phyloP scores from a whole-genome alignment of 2,888 invertebrate genomes.

The Tillus elongatus region DNA sequence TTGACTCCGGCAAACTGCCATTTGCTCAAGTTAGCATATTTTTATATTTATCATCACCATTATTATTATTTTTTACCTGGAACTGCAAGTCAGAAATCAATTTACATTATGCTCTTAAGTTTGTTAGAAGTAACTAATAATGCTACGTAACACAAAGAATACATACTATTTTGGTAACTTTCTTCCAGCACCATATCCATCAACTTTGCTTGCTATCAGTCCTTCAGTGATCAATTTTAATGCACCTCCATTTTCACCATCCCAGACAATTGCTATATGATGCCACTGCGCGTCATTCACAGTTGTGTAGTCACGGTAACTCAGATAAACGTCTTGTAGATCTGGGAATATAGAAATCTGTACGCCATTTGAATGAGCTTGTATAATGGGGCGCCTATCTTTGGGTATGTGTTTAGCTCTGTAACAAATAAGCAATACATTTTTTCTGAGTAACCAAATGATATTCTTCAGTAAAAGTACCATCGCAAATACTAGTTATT shows the following conservation, averaged over 20 bases:
- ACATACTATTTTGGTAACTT: slow-evolving; percentile 74
- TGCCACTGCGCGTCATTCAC: slow-evolving; percentile 97
- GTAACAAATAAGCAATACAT: slow-evolving; percentile 32
- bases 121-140: slow-evolving; percentile 1
- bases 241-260: slow-evolving; percentile 75
- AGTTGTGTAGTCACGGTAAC: slow-evolving; percentile 84
- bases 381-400: slow-evolving; percentile 71
- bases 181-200: slow-evolving; percentile 78
- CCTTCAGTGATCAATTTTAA: slow-evolving; percentile 91
- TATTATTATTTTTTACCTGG: no score
- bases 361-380: slow-evolving; percentile 89
- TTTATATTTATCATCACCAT: no score
- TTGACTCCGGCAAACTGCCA: no score
- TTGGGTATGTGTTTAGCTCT: slow-evolving; percentile 71
- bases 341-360: slow-evolving; percentile 84
- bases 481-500: no score
- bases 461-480: no score
- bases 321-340: slow-evolving; percentile 78
- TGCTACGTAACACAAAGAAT: background rate
- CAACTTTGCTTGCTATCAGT: slow-evolving; percentile 84
- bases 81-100: no score
- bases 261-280: slow-evolving; percentile 92
- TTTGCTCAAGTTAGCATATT: no score
- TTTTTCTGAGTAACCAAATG: no score
- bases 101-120: no score